These are phyloP conservation scores for Prorops nasuta DNA, from an alignment of 1,140 invertebrate genomes.

Conservation along the genomic window DNA sequence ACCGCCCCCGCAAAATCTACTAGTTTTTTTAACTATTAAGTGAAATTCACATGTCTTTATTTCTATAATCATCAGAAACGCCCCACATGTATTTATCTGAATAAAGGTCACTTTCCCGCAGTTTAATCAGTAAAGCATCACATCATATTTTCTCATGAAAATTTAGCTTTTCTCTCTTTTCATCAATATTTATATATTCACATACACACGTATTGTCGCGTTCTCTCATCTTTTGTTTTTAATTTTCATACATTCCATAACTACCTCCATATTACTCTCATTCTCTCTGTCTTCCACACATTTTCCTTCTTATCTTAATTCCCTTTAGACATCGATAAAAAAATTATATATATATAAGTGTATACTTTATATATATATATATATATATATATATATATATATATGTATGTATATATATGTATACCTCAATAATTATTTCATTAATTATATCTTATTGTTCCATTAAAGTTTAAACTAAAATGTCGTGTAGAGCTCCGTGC, in stretches of 20 bases:
- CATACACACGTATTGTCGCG: not conserved
- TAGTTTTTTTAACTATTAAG: constrained; percentile 25
- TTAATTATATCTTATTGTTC: constrained; percentile 42
- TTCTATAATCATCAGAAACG: constrained; percentile 24
- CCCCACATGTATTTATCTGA: constrained; percentile 39
- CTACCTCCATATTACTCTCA: too few species aligned
- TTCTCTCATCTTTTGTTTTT: constrained; percentile 11
- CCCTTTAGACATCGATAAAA: constrained; percentile 46
- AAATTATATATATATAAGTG: constrained; percentile 50
- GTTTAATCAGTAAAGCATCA: constrained; percentile 50
- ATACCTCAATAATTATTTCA: constrained; percentile 33
- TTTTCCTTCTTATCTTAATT: constrained; percentile 31
- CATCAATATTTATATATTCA: constrained; percentile 1
- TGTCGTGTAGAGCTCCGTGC: constrained; percentile 23
- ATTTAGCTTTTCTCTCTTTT: constrained; percentile 28
- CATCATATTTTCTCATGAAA: constrained; percentile 40
- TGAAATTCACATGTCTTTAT: constrained; percentile 25
- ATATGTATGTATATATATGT: constrained; percentile 26
- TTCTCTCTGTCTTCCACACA: constrained; percentile 25
- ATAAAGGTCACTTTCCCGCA: constrained; percentile 52
- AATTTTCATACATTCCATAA: constrained; percentile 25
- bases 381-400: constrained; percentile 21
- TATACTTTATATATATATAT: too few species aligned
- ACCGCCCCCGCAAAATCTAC: constrained; percentile 30
- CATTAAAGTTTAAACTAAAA: constrained; percentile 40